Base-by-base conservation (phyloP, 2,113 vertebrate species). In the Lates calcarifer region DNA sequence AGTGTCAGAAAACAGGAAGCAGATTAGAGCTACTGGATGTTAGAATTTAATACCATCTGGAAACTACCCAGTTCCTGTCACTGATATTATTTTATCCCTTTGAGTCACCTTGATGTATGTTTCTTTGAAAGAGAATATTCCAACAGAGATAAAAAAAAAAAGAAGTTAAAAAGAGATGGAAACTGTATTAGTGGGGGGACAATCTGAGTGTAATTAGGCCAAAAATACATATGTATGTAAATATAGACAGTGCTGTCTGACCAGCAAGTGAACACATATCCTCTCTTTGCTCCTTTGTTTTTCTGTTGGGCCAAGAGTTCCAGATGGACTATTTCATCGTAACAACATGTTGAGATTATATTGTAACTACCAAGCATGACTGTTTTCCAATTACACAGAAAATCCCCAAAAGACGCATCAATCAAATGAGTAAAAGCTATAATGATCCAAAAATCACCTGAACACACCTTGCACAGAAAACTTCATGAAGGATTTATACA, bases 1-100 rank as follows among this genome's bases (percentile, higher is more conserved):
- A 43, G 49, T 35, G 53, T 39, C 22, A 22, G 4, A 58, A 74
- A 78, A 74, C 60, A 78, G 65, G 82, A 81, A 87, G 69, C 20
- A 53, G 18, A n/a, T 6, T 2, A 17, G 26, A 35, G 14, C 29
- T 2, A 76, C 47, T 53, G n/a, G 28, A 72, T 58, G 11, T 51
- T 15, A 13, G 5, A 3, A 26, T 24, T 41, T 12, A 15, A 26
- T 24, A 43, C 20, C 8, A 43, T 35, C 17, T 37, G 24, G 49
- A 79, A 84, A 75, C 37, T 49, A 69, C 76, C 70, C 3, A 1
- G 5, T 80, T 57, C 31, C 29, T 28, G 31, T 41, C 26, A 70
- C n/a, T 11, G 28, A 26, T 10, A 53, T 18, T 0, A 56, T 20
- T n/a, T 22, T 14, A 39, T 35, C 18, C 6, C 15, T 41, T 6